Percentiles rank a stretch among this genome's conserved stretches.
These are phyloP conservation scores for Meloidogyne exigua DNA, from an alignment of 1,140 invertebrate genomes.

Conservation along the genomic window DNA sequence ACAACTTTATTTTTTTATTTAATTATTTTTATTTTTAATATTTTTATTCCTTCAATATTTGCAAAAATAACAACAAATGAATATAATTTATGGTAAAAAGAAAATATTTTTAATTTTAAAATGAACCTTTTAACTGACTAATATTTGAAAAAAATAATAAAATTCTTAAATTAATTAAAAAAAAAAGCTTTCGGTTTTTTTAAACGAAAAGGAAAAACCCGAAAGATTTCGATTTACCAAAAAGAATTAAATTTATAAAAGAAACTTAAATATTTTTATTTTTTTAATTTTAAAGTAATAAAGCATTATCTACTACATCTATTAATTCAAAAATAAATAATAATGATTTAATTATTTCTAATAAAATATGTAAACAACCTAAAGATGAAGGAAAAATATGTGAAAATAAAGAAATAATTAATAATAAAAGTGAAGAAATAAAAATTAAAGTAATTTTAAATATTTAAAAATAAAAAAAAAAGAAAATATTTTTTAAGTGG, in stretches of 20 bases:
- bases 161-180: too few relatives aligned
- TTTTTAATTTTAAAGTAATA: not conserved
- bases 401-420: not conserved
- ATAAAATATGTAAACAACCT: not conserved
- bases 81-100: not conserved
- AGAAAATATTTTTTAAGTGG: conserved; percentile 17
- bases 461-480: not conserved
- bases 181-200: too few relatives aligned
- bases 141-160: too few relatives aligned
- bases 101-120: too few relatives aligned
- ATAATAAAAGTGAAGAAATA: not conserved
- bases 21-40: not conserved
- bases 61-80: not conserved
- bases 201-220: too few relatives aligned
- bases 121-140: too few relatives aligned
- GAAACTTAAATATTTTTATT: not conserved
- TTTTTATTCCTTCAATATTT: not conserved
- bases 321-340: not conserved
- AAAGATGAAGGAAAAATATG: conserved; percentile 18
- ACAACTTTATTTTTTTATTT: not conserved
- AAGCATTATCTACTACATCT: not conserved
- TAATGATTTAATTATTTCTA: not conserved
- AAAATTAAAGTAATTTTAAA: not conserved
- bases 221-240: too few relatives aligned
- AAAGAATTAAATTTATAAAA: too few relatives aligned